A percentile compares a stretch with the other conserved stretches of the same genome.
These are phyloP conservation scores for Balaeniceps rex DNA, from an alignment of 2,113 vertebrate genomes.

Conservation along the genomic window DNA sequence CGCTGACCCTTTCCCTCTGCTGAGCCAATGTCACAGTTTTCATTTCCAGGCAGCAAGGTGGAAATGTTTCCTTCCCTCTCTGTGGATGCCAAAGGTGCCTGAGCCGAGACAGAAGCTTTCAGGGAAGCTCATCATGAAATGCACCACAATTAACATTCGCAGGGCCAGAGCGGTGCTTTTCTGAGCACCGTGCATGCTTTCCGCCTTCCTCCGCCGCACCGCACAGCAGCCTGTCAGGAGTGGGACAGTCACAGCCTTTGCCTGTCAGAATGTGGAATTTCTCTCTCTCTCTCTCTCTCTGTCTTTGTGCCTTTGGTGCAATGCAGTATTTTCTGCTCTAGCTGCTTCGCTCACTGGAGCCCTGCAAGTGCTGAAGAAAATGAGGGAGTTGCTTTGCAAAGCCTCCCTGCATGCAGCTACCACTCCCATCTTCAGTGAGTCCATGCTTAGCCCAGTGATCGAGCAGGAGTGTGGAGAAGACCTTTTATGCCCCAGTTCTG, in stretches of 20 bases:
- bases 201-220: accelerated
- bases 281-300: not conserved
- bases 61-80: not conserved
- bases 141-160: not conserved
- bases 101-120: not conserved
- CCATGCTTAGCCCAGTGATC: not conserved
- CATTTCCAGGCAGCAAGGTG: slow-evolving; percentile 27
- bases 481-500: not conserved
- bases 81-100: slow-evolving; percentile 1
- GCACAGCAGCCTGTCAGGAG: not conserved
- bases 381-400: not conserved
- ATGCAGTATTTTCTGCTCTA: slow-evolving; percentile 63
- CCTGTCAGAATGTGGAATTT: slow-evolving; percentile 10
- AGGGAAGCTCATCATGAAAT: not conserved
- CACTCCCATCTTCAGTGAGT: not conserved
- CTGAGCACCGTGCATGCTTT: not conserved
- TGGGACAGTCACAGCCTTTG: not conserved
- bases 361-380: slow-evolving; percentile 4
- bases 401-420: not conserved
- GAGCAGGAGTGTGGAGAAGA: not conserved
- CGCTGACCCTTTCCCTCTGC: not conserved
- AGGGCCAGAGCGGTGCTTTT: not conserved
- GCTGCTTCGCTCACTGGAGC: slow-evolving; percentile 22
- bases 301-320: slow-evolving; percentile 59
- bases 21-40: not conserved